phyloP scores from a whole-genome alignment of 2,113 vertebrate genomes.

The Pterocles orientalis region DNA sequence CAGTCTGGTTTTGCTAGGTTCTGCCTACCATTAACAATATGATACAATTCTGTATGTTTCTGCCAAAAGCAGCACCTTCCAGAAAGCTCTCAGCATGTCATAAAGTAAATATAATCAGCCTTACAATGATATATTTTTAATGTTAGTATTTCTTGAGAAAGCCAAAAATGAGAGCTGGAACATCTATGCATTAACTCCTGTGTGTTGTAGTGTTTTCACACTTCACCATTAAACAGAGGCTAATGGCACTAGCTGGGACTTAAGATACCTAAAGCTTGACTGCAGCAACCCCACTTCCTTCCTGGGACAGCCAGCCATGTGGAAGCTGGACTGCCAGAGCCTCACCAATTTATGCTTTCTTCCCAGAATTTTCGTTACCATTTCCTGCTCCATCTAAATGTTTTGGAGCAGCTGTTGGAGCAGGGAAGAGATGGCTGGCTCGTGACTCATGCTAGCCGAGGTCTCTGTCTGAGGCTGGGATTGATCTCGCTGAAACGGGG shows the following conservation, averaged over 20 bases:
- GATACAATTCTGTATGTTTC: background rate
- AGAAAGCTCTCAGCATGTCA: background rate
- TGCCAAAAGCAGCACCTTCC: background rate
- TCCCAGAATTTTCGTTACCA: background rate
- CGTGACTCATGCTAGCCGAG: accelerated
- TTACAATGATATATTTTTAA: background rate
- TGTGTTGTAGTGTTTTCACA: background rate
- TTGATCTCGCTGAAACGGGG: background rate
- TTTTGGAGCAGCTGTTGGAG: background rate
- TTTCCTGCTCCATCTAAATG: background rate
- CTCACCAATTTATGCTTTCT: background rate
- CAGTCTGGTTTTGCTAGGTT: background rate
- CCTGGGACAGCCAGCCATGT: accelerated
- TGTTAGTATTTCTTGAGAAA: background rate
- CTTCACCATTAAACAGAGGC: background rate
- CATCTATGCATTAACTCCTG: background rate
- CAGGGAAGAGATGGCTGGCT: background rate
- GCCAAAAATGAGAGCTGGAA: background rate
- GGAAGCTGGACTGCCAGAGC: background rate
- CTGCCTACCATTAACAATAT: background rate
- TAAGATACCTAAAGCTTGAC: background rate
- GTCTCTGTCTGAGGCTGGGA: background rate
- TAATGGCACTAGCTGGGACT: background rate
- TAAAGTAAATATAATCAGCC: background rate
- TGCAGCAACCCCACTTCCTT: background rate